phyloP scores from a whole-genome alignment of 1,140 invertebrate genomes.

The Drosophila setifemur region DNA sequence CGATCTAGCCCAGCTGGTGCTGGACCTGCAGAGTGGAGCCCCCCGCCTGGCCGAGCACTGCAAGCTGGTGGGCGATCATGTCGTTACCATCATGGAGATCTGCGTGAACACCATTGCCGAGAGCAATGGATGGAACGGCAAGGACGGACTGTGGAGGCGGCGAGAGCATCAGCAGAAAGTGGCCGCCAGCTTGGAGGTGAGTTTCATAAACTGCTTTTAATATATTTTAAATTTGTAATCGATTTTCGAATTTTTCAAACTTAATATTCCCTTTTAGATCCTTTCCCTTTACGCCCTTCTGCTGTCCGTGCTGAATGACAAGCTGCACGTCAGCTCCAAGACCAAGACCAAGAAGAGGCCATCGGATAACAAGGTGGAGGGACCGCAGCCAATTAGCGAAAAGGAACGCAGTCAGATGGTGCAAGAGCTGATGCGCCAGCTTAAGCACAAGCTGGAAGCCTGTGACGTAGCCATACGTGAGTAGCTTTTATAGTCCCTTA shows the following conservation, averaged over 20 bases:
- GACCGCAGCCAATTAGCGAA: conserved; percentile 55
- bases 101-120: conserved; percentile 57
- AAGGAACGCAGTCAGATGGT: conserved; percentile 75
- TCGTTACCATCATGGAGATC: conserved; percentile 49
- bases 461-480: conserved; percentile 72
- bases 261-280: conserved; percentile 44
- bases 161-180: conserved; percentile 68
- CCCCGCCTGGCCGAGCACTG: conserved; percentile 50
- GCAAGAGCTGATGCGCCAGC: conserved; percentile 70
- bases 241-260: neutral
- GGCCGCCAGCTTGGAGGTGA: conserved; percentile 68
- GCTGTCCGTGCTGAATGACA: conserved; percentile 74
- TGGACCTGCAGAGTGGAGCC: conserved; percentile 56
- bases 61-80: conserved; percentile 64
- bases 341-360: conserved; percentile 63
- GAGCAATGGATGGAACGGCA: conserved; percentile 60
- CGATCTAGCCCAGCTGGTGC: conserved; percentile 64
- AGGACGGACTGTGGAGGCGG: conserved; percentile 69
- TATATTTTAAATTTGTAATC: fast-evolving
- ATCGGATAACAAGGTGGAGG: conserved; percentile 47
- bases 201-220: neutral
- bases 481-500: neutral
- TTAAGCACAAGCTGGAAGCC: conserved; percentile 71
- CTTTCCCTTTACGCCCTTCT: conserved; percentile 78
- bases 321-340: conserved; percentile 66